Percentiles rank a stretch among this genome's conserved stretches.
These are phyloP conservation scores for Heliconius ismenius DNA, from an alignment of 2,888 invertebrate species.

Conservation along the genomic window DNA sequence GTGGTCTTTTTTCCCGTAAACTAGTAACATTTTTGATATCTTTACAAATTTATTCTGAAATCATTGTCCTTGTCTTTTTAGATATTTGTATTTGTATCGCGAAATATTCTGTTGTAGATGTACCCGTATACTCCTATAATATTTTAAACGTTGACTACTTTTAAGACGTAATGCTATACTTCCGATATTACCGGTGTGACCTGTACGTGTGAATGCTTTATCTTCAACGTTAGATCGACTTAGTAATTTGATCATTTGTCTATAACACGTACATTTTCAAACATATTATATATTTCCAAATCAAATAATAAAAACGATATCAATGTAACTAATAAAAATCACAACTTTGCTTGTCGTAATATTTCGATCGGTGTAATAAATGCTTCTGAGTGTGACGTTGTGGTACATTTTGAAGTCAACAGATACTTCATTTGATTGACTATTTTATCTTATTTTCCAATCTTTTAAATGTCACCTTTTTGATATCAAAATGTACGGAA, in stretches of 20 bases:
- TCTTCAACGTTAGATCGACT: slow-evolving; percentile 16
- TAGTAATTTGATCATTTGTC: slow-evolving; percentile 5
- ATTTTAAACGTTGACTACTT: slow-evolving; percentile 76
- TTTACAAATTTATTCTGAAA: slow-evolving; percentile 72
- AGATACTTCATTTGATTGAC: neutral
- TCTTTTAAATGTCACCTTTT: slow-evolving; percentile 19
- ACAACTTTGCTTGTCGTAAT: slow-evolving; percentile 13
- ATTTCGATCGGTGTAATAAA: slow-evolving; percentile 11
- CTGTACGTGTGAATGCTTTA: slow-evolving; percentile 31
- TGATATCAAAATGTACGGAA: slow-evolving; percentile 26
- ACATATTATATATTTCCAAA: slow-evolving; percentile 6
- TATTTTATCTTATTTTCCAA: neutral
- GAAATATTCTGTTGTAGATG: slow-evolving; percentile 55
- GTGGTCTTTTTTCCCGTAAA: slow-evolving; percentile 42
- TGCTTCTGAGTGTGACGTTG: slow-evolving; percentile 14
- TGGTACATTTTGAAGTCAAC: neutral
- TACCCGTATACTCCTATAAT: slow-evolving; percentile 42
- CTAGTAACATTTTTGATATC: slow-evolving; percentile 71
- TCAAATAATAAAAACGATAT: slow-evolving; percentile 12
- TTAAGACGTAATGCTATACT: slow-evolving; percentile 65
- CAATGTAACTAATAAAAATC: slow-evolving; percentile 11
- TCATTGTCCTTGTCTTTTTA: slow-evolving; percentile 73
- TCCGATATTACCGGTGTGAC: slow-evolving; percentile 32
- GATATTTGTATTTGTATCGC: slow-evolving; percentile 53
- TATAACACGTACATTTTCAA: neutral